Evolutionary conservation across 2,888 invertebrate species (phyloP).

Genomic region (Andrena marginata): DNA sequence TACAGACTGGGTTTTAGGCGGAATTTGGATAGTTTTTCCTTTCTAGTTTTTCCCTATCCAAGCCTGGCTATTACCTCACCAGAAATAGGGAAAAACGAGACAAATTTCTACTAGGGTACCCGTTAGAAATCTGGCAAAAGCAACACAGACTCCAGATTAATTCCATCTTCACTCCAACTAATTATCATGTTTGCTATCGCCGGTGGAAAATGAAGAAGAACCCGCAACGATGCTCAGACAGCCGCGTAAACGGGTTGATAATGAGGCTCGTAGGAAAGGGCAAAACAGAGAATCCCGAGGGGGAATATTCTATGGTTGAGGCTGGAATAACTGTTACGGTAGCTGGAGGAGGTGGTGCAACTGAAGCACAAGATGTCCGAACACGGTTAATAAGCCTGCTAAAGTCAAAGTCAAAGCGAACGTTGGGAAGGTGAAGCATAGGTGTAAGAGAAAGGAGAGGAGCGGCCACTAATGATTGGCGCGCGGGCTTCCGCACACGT

Average conservation of each 20-base stretch:
- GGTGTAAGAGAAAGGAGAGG: conserved; percentile 27
- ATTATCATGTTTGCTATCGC: no score
- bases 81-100: no score
- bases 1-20: no score
- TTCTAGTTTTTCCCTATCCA: no score
- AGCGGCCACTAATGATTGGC: conserved; percentile 48
- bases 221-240: neutral
- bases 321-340: neutral
- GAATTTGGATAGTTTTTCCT: no score
- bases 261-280: neutral
- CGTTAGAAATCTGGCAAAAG: no score
- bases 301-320: neutral
- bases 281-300: neutral
- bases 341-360: neutral
- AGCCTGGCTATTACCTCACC: no score
- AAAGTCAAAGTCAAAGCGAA: conserved; percentile 26
- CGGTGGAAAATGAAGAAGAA: neutral
- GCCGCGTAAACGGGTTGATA: neutral
- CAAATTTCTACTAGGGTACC: no score
- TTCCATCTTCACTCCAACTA: no score
- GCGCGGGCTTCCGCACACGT: conserved; percentile 22
- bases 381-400: conserved; percentile 44
- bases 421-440: conserved; percentile 7
- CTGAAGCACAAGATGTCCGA: conserved; percentile 21
- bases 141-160: no score